These are phyloP conservation scores for Sinohyriopsis cumingii DNA, from an alignment of 2,888 invertebrate species.

Conservation along the genomic window DNA sequence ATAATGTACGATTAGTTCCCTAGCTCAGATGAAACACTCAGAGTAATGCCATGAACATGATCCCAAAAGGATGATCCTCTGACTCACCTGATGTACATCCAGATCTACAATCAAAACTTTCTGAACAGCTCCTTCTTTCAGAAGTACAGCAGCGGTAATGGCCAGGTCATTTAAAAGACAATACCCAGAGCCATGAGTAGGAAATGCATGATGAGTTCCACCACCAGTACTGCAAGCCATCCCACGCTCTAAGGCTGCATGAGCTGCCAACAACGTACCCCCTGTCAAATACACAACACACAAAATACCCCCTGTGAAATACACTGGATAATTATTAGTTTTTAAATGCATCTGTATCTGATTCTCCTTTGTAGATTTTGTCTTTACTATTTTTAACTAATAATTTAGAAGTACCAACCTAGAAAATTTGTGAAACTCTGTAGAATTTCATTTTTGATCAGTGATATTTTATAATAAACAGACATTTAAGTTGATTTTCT, in stretches of 20 bases:
- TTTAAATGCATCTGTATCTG: not conserved
- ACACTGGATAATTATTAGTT: not conserved
- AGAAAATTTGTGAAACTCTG: too few species aligned
- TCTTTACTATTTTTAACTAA: too few species aligned
- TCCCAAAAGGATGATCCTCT: too few species aligned
- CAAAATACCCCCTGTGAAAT: slow-evolving; percentile 58
- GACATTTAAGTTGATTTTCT: too few species aligned
- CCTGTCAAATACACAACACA: slow-evolving; percentile 39
- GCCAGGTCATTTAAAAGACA: slow-evolving; percentile 68
- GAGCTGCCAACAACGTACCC: slow-evolving; percentile 59
- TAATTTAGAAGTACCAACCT: too few species aligned
- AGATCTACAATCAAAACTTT: slow-evolving; percentile 65
- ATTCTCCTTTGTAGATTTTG: too few species aligned
- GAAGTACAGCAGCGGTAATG: slow-evolving; percentile 51
- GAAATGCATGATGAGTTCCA: slow-evolving; percentile 68
- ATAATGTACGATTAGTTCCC: too few species aligned
- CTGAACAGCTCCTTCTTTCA: slow-evolving; percentile 29
- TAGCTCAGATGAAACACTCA: too few species aligned
- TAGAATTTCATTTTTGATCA: too few species aligned
- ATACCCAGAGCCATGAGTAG: slow-evolving; percentile 62
- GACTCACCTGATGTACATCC: slow-evolving; percentile 66
- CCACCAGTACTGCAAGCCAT: slow-evolving; percentile 67
- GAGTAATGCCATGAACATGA: too few species aligned
- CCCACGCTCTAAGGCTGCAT: slow-evolving; percentile 54
- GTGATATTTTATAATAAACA: too few species aligned